Evolutionary conservation across 2,113 vertebrate species (phyloP), one percentile per base, ranked within the genome.

Genomic region (Ophthalmolycus amberensis): DNA sequence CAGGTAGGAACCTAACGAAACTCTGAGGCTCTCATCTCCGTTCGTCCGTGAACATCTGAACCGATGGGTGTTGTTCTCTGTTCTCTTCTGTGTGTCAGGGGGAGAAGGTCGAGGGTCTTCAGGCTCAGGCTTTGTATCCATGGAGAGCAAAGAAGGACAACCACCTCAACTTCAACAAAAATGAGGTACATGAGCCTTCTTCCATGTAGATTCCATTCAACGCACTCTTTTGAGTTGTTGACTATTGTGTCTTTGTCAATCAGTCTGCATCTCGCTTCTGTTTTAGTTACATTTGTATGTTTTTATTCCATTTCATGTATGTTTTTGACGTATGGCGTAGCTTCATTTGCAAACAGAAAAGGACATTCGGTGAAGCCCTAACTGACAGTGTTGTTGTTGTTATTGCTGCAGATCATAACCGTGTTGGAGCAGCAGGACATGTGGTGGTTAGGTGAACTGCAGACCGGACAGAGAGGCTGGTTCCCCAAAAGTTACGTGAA

Each of bases 401-500:
- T 65, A 9, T 71, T 0, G 5, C 1, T 84, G 0, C 73, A 94
- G 93, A 93, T 98, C 52, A 99, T 99, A 88, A 98, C 97, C 0
- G 98, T 99, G 75, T 91, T 99, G 92, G 98, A 99, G 87, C 98
- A 99, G 93, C 98, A 99, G 93, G 98, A 99, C 89, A 99, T 99
- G 98, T 99, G 98, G 98, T 99, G 98, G 98, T 96, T 99, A 82
- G 98, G 98, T 66, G 98, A 99, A 92, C 97, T 99, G 65, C 98
- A 98, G 94, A 90, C 85, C 0, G 97, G 97, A 50, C 98, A 99
- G 85, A 97, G 99, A 95, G 98, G 98, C 79, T 99, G 98, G 98
- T 99, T 99, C 88, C 98, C 98, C 84, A 99, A 99, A 93, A 99
- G 97, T 14, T 99, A 99, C 11, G 98, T 99, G 80, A 99, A 99